phyloP scores from a whole-genome alignment of 2,888 invertebrate genomes.

The Harmothoe impar region DNA sequence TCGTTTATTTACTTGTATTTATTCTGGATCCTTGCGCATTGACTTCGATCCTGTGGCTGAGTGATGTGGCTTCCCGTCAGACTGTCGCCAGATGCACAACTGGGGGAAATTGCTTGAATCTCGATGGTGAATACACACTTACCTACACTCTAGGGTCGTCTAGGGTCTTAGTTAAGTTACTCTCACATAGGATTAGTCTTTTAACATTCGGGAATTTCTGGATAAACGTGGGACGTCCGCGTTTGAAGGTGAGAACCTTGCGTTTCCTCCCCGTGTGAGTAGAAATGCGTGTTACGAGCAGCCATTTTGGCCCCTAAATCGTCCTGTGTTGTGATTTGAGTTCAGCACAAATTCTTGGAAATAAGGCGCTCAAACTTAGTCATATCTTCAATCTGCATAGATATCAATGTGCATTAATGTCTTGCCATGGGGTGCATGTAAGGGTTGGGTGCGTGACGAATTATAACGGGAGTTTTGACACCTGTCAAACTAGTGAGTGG shows the following conservation, averaged over 20 bases:
- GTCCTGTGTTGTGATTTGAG: constrained; percentile 1
- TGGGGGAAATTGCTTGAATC: constrained; percentile 67
- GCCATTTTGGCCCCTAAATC: constrained; percentile 43
- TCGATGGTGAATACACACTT: constrained; percentile 18
- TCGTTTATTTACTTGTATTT: not conserved
- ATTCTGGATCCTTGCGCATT: constrained; percentile 33
- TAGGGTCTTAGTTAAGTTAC: not conserved
- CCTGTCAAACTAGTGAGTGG: too few species aligned
- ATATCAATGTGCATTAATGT: too few species aligned
- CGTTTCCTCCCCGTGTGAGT: constrained; percentile 31
- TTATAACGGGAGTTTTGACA: too few species aligned
- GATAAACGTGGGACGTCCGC: constrained; percentile 54
- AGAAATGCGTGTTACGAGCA: constrained; percentile 28
- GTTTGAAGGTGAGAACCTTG: constrained; percentile 30
- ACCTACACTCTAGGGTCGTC: not conserved
- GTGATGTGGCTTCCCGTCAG: constrained; percentile 78
- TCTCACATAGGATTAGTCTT: constrained; percentile 1
- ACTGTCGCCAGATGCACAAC: constrained; percentile 80
- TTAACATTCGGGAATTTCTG: constrained; percentile 19
- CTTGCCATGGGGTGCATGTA: too few species aligned
- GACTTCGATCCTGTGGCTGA: constrained; percentile 63
- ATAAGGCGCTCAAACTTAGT: not conserved
- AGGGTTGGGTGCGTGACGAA: too few species aligned
- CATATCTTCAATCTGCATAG: too few species aligned
- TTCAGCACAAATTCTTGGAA: not conserved